Evolutionary conservation across 2,888 invertebrate species (phyloP).

Genomic region (Amblyteles armatorius): DNA sequence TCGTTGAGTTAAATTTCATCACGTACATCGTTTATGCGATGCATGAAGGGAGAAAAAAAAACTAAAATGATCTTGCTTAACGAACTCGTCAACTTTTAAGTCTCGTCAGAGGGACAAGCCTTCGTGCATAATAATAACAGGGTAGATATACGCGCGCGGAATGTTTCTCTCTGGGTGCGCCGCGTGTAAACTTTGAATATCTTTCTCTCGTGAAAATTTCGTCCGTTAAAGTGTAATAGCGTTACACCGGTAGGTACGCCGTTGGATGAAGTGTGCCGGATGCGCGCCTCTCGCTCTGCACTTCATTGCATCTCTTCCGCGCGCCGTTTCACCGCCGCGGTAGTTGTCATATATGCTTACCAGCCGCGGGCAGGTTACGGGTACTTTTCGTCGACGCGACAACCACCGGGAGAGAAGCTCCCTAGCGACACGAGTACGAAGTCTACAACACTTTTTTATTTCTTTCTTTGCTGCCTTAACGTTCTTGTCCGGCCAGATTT

Average conservation of each 20-base stretch:
- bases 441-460: slow-evolving; percentile 44
- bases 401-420: slow-evolving; percentile 39
- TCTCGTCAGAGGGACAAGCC: neutral
- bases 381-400: slow-evolving; percentile 45
- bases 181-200: slow-evolving; percentile 55
- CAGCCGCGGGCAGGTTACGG: slow-evolving; percentile 54
- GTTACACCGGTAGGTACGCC: slow-evolving; percentile 22
- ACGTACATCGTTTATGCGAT: neutral
- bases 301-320: slow-evolving; percentile 59
- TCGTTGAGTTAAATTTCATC: neutral
- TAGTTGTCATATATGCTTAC: slow-evolving; percentile 34
- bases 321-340: slow-evolving; percentile 12
- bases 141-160: neutral
- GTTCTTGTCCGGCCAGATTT: slow-evolving; percentile 55
- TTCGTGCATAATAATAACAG: neutral
- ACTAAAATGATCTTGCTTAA: slow-evolving; percentile 19
- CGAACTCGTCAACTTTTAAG: slow-evolving; percentile 39
- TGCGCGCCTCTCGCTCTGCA: slow-evolving; percentile 45
- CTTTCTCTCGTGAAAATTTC: slow-evolving; percentile 44
- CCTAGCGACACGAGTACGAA: neutral
- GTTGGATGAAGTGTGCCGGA: slow-evolving; percentile 46
- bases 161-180: slow-evolving; percentile 8
- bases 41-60: neutral
- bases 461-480: slow-evolving; percentile 37
- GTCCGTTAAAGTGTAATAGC: slow-evolving; percentile 41